phyloP scores from a whole-genome alignment of 2,113 vertebrate genomes.

The Calonectris borealis region DNA sequence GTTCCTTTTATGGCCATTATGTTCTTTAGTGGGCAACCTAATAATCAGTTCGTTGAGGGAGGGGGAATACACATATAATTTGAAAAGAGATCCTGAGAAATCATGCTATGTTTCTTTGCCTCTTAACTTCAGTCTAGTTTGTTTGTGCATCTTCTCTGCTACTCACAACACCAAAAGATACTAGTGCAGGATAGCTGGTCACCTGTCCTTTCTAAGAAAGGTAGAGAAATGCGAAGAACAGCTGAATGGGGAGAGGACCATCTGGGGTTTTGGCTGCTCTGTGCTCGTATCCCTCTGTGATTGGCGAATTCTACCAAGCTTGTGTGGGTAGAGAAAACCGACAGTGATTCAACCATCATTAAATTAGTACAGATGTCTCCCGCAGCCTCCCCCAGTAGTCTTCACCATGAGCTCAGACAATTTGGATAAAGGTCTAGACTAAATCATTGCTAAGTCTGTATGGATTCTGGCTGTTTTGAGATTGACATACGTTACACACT shows the following conservation, averaged over 20 bases:
- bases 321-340: conserved; percentile 15
- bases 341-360: conserved; percentile 42
- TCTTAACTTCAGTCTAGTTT: neutral
- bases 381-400: conserved; percentile 5
- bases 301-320: neutral
- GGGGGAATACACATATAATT: rapidly evolving
- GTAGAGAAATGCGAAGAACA: neutral
- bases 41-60: neutral
- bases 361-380: conserved; percentile 57
- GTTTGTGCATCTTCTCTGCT: neutral
- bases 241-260: neutral
- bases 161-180: neutral
- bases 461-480: conserved; percentile 1
- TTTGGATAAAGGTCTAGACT: conserved; percentile 46
- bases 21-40: neutral
- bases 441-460: conserved; percentile 1
- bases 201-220: neutral
- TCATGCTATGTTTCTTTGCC: neutral
- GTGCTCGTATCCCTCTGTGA: neutral
- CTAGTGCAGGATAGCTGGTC: neutral
- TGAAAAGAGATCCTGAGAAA: neutral
- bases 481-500: conserved; percentile 21
- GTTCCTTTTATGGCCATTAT: neutral
- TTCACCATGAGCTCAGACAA: neutral
- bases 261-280: neutral